Percentiles rank a stretch among this genome's conserved stretches.
Conservation (phyloP, 2,888 invertebrate genomes). For the Agriopis aurantiaria region DNA sequence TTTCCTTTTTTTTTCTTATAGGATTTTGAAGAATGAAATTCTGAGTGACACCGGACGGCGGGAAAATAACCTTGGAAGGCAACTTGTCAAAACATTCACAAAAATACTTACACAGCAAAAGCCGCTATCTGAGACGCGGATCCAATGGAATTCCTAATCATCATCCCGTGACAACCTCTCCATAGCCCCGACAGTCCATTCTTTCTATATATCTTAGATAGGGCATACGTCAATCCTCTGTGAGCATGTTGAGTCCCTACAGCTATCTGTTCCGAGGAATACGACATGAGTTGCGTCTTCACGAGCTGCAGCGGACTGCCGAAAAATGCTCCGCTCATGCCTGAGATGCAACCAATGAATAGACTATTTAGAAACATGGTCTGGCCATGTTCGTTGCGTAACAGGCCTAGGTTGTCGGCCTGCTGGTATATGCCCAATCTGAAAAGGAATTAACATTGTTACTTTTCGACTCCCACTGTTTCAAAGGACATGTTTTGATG, state of each 20-base stretch:
- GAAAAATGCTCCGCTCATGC: constrained; percentile 91
- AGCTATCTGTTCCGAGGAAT: constrained; percentile 91
- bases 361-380: constrained; percentile 89
- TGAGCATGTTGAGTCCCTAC: constrained; percentile 96
- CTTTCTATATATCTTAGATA: constrained; percentile 85
- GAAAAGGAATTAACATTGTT: constrained; percentile 48
- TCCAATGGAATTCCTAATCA: constrained; percentile 92
- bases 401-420: constrained; percentile 88
- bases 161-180: constrained; percentile 91
- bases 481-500: no score
- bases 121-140: constrained; percentile 94
- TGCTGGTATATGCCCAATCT: constrained; percentile 92
- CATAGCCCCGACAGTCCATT: constrained; percentile 87
- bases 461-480: background rate
- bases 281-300: constrained; percentile 95
- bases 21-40: no score
- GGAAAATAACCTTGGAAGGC: no score
- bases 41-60: no score
- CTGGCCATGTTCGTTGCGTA: constrained; percentile 88
- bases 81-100: background rate
- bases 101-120: constrained; percentile 87
- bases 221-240: constrained; percentile 88
- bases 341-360: constrained; percentile 91
- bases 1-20: no score
- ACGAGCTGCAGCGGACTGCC: constrained; percentile 96